These are phyloP conservation scores for Coptotermes formosanus DNA, from an alignment of 1,140 invertebrate species.

Conservation along the genomic window DNA sequence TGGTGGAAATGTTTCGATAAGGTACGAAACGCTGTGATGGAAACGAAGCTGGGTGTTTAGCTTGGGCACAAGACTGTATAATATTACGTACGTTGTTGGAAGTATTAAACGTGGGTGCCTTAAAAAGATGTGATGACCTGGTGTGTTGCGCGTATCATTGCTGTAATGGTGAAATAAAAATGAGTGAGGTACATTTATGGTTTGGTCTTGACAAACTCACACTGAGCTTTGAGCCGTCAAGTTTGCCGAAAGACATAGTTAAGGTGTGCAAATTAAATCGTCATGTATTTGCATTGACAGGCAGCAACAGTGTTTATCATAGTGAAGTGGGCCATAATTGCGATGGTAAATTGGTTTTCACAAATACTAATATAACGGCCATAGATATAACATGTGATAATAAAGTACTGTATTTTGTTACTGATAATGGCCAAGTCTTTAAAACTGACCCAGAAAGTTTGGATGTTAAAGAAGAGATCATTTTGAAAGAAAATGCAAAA, in stretches of 20 bases:
- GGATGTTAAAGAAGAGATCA: slow-evolving; percentile 57
- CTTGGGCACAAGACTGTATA: too few relatives aligned
- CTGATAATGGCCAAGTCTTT: slow-evolving; percentile 58
- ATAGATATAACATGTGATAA: slow-evolving; percentile 62
- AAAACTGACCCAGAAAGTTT: slow-evolving; percentile 56
- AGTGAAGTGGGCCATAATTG: slow-evolving; percentile 39
- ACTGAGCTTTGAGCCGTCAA: slow-evolving; percentile 43
- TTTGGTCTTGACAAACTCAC: slow-evolving; percentile 44
- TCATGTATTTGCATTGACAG: slow-evolving; percentile 46
- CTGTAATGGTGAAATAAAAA: background rate
- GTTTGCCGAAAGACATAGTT: slow-evolving; percentile 35
- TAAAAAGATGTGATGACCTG: background rate
- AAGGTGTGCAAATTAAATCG: slow-evolving; percentile 45
- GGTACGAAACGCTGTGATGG: too few relatives aligned
- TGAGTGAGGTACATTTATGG: slow-evolving; percentile 45
- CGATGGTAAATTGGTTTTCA: slow-evolving; percentile 30
- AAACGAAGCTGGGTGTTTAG: too few relatives aligned
- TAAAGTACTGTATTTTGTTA: slow-evolving; percentile 60
- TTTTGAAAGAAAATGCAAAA: slow-evolving; percentile 61
- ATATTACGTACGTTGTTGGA: too few relatives aligned
- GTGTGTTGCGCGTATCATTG: background rate
- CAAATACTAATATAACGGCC: slow-evolving; percentile 47
- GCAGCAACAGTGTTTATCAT: slow-evolving; percentile 44
- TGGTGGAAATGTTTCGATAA: too few relatives aligned
- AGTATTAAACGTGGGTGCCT: background rate